A percentile compares a stretch with the other conserved stretches of the same genome.
These are phyloP conservation scores for Asarcornis scutulata DNA, from an alignment of 2,113 vertebrate species.

Conservation along the genomic window DNA sequence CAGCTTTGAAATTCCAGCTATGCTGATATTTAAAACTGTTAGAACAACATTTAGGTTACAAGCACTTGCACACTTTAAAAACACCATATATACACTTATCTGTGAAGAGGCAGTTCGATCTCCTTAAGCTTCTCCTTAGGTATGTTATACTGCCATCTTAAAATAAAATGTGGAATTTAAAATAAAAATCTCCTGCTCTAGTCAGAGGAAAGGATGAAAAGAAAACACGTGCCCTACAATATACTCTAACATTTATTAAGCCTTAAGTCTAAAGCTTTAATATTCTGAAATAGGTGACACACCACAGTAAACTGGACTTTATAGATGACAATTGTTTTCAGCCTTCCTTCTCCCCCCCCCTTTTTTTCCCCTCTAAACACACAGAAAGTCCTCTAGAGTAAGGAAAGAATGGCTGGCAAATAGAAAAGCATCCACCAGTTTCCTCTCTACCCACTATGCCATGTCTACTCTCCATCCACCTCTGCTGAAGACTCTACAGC, in stretches of 20 bases:
- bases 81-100: neutral
- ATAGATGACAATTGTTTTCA: neutral
- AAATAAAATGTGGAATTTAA: neutral
- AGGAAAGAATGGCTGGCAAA: neutral
- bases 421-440: neutral
- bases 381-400: neutral
- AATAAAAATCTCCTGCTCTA: neutral
- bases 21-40: neutral
- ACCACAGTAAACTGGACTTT: neutral
- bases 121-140: neutral
- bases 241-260: neutral
- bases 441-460: neutral
- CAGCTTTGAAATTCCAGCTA: neutral
- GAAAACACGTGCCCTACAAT: neutral
- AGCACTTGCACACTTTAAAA: neutral
- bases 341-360: too few species aligned
- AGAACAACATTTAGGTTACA: neutral
- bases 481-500: neutral
- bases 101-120: neutral
- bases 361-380: neutral
- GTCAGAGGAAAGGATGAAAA: neutral
- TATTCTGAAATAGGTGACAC: neutral
- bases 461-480: neutral
- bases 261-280: neutral
- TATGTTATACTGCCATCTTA: neutral